Evolutionary conservation across 1,140 invertebrate genomes (phyloP).

Genomic region (Bombus picipes): DNA sequence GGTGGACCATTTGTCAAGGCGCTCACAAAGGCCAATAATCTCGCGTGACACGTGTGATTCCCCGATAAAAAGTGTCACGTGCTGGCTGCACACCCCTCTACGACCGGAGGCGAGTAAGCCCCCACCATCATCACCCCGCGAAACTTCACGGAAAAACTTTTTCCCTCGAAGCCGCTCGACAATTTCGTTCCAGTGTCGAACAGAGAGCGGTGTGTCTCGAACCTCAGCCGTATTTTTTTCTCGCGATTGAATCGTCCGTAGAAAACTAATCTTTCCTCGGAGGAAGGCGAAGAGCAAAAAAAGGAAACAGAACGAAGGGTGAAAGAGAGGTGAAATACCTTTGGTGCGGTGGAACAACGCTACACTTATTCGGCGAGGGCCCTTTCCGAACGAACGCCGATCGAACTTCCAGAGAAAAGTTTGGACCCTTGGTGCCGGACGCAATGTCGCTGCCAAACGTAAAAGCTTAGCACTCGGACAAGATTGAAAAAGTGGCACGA

Average conservation of each 20-base stretch:
- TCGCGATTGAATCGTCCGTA: neutral
- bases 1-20: conserved; percentile 75
- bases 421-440: neutral
- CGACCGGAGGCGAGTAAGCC: neutral
- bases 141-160: conserved; percentile 41
- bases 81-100: conserved; percentile 36
- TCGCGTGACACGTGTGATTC: conserved; percentile 74
- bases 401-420: conserved; percentile 19
- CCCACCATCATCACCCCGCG: neutral
- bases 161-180: neutral
- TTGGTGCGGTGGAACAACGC: neutral
- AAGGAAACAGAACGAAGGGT: neutral
- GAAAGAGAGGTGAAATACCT: neutral
- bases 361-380: neutral
- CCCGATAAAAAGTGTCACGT: conserved; percentile 73
- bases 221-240: no score
- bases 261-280: conserved; percentile 9
- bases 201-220: neutral
- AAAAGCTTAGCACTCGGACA: neutral
- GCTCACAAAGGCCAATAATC: conserved; percentile 73
- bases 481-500: neutral
- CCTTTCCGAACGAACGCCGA: neutral
- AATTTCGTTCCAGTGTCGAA: conserved; percentile 3
- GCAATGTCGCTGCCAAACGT: neutral
- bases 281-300: no score